Conservation (phyloP, 1,140 invertebrate species). For the Belonocnema kinseyi region DNA sequence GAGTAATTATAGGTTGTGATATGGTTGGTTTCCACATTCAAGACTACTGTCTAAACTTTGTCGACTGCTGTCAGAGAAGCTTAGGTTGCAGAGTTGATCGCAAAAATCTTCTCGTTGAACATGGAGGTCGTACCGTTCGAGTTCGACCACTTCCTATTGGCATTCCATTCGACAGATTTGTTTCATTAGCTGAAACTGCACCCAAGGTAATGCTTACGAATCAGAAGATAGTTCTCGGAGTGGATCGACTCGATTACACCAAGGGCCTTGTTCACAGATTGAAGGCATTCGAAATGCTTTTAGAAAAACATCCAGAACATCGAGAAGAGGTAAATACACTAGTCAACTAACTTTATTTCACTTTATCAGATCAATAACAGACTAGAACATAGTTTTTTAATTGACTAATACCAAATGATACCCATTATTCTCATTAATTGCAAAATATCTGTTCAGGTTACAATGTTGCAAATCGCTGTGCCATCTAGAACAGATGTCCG, state of each 20-base stretch:
- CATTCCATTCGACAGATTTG: slow-evolving; percentile 91
- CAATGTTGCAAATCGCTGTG: slow-evolving; percentile 89
- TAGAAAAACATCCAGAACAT: slow-evolving; percentile 91
- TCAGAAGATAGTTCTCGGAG: slow-evolving; percentile 90
- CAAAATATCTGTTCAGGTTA: slow-evolving; percentile 69
- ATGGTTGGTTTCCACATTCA: slow-evolving; percentile 95
- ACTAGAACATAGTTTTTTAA: no score
- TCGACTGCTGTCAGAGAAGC: slow-evolving; percentile 92
- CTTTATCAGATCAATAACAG: no score
- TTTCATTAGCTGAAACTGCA: slow-evolving; percentile 86
- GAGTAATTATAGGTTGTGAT: slow-evolving; percentile 81
- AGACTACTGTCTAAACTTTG: slow-evolving; percentile 93
- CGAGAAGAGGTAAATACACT: slow-evolving; percentile 82
- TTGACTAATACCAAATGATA: no score
- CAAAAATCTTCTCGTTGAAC: slow-evolving; percentile 90
- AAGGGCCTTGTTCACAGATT: slow-evolving; percentile 92
- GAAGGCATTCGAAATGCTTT: slow-evolving; percentile 87
- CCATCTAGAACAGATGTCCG: slow-evolving; percentile 93
- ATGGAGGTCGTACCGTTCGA: slow-evolving; percentile 89
- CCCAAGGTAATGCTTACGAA: slow-evolving; percentile 82
- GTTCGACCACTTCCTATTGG: slow-evolving; percentile 90
- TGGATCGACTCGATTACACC: slow-evolving; percentile 93
- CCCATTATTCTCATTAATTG: no score
- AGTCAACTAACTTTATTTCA: neutral
- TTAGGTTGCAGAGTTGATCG: slow-evolving; percentile 91